Percentiles rank a stretch among this genome's conserved stretches.
phyloP scores from a whole-genome alignment of 1,140 invertebrate species.

The Bombus terrestris region DNA sequence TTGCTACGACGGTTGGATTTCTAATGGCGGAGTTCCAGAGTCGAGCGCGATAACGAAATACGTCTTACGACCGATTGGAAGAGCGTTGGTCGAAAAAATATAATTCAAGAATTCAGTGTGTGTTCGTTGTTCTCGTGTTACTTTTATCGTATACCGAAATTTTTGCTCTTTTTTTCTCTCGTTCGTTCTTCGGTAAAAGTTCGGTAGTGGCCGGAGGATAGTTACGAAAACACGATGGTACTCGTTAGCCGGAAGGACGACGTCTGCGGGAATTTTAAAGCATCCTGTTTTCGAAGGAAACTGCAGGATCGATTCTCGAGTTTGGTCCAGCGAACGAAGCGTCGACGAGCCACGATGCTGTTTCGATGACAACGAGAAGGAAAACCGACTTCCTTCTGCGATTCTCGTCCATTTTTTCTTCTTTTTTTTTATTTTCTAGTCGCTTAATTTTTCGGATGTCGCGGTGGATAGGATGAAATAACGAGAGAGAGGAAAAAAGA shows the following conservation, averaged over 20 bases:
- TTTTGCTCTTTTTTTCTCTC: slow-evolving; percentile 1
- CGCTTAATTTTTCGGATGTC: background rate
- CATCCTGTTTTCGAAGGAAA: slow-evolving; percentile 57
- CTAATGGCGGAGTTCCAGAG: too few relatives aligned
- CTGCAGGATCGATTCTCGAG: slow-evolving; percentile 22
- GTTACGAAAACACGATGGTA: slow-evolving; percentile 46
- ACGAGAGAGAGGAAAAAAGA: background rate
- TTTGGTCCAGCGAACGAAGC: background rate
- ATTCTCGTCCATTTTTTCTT: background rate
- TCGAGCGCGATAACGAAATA: background rate
- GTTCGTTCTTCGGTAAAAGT: slow-evolving; percentile 28
- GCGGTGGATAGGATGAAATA: background rate
- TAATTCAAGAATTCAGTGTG: background rate
- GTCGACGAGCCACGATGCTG: background rate
- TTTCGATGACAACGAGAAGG: background rate
- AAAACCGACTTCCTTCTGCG: background rate
- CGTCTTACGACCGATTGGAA: background rate
- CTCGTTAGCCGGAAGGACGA: slow-evolving; percentile 61
- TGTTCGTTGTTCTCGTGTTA: background rate
- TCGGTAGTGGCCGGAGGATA: slow-evolving; percentile 18
- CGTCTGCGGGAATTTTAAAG: slow-evolving; percentile 50
- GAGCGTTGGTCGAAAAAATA: background rate
- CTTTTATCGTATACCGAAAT: background rate
- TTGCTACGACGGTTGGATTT: background rate
- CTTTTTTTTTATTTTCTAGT: background rate